Conservation (phyloP, 2,888 invertebrate genomes). For the Melanostoma mellinum region DNA sequence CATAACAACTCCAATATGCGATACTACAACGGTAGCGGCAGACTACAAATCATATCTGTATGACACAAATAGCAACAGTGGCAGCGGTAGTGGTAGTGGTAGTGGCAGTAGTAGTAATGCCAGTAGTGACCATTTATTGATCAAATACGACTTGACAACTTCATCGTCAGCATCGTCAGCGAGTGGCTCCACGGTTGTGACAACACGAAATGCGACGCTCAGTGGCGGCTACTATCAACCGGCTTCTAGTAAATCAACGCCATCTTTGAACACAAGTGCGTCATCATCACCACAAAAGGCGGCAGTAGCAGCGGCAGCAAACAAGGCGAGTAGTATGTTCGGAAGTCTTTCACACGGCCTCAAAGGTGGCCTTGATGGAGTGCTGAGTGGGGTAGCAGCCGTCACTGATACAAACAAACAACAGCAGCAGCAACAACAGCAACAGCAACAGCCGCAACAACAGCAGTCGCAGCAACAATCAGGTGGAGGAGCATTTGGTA, state of each 20-base stretch:
- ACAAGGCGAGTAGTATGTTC: conserved; percentile 78
- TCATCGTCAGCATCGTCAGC: conserved; percentile 66
- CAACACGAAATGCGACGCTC: conserved; percentile 36
- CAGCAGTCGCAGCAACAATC: conserved; percentile 60
- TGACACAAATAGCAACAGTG: conserved; percentile 67
- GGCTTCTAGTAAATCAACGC: conserved; percentile 47
- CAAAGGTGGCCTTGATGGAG: conserved; percentile 79
- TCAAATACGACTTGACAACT: conserved; percentile 65
- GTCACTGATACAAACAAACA: conserved; percentile 60
- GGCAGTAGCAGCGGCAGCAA: conserved; percentile 80
- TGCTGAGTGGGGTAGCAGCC: conserved; percentile 76
- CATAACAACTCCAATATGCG: conserved; percentile 43
- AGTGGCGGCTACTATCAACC: conserved; percentile 75
- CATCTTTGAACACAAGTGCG: conserved; percentile 20
- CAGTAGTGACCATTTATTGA: conserved; percentile 36
- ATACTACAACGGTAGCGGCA: conserved; percentile 39
- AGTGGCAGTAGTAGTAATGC: conserved; percentile 61
- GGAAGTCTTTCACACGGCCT: conserved; percentile 79
- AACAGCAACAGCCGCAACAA: conserved; percentile 40
- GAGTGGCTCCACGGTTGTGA: conserved; percentile 57
- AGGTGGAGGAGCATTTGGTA: conserved; percentile 61
- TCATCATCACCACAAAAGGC: conserved; percentile 77
- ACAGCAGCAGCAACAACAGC: conserved; percentile 43
- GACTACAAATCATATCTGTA: conserved; percentile 57
- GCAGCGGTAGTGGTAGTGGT: conserved; percentile 60